These are phyloP conservation scores for Drosophila limbata DNA, from an alignment of 2,888 invertebrate species.

Conservation along the genomic window DNA sequence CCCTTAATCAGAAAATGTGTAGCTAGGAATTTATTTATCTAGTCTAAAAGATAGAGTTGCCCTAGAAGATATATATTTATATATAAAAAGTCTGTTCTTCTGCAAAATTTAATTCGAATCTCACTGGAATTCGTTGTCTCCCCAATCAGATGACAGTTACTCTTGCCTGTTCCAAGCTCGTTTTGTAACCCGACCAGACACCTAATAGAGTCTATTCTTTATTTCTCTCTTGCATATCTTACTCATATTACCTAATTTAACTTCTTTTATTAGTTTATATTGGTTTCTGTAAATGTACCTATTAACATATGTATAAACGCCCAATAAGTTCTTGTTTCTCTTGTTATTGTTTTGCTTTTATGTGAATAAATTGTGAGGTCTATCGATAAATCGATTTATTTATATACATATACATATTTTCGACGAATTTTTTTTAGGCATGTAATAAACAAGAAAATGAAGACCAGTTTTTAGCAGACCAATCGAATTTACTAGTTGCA, in stretches of 20 bases:
- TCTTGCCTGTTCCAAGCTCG: no score
- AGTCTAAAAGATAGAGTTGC: no score
- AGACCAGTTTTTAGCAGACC: slow-evolving; percentile 12
- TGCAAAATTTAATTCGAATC: no score
- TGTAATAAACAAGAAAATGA: slow-evolving; percentile 1
- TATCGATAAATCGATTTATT: slow-evolving; percentile 1
- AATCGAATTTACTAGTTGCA: slow-evolving; percentile 17
- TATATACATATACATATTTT: slow-evolving; percentile 7
- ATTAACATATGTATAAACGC: slow-evolving; percentile 28
- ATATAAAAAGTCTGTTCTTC: no score
- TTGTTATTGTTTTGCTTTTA: background rate
- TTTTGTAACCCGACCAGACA: background rate
- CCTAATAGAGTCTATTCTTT: no score
- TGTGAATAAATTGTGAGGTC: slow-evolving; percentile 20
- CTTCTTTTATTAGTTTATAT: slow-evolving; percentile 10
- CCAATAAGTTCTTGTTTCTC: slow-evolving; percentile 2
- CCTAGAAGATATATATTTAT: no score
- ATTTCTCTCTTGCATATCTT: slow-evolving; percentile 2
- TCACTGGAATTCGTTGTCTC: background rate
- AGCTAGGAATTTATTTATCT: background rate
- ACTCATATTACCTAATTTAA: slow-evolving; percentile 29
- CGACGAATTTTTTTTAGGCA: background rate
- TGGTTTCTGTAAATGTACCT: slow-evolving; percentile 3
- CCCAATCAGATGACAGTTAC: background rate
- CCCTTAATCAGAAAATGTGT: no score